Conservation (phyloP, 2,113 vertebrate species). For the Oncorhynchus keta region DNA sequence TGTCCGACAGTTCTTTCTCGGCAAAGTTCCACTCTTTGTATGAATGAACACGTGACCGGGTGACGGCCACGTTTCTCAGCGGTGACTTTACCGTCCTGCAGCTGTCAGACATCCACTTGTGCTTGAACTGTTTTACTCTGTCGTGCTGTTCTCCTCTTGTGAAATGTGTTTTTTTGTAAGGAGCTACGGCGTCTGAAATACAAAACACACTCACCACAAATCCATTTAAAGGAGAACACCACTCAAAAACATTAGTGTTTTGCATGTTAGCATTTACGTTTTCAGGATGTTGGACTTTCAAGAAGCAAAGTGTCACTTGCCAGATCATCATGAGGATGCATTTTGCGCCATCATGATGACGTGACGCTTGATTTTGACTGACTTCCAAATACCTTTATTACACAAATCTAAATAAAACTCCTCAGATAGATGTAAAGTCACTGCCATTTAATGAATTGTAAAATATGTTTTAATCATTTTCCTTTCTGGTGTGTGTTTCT, state of each 20-base stretch:
- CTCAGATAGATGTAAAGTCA: background rate
- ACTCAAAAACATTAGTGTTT: too few relatives aligned
- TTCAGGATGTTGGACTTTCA: too few relatives aligned
- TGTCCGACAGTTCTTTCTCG: background rate
- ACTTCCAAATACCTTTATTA: too few relatives aligned
- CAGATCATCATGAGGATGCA: too few relatives aligned
- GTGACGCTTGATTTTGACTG: background rate
- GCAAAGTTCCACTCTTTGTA: conserved; percentile 13
- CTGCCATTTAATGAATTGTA: background rate
- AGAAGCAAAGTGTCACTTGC: too few relatives aligned
- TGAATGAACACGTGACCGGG: conserved; percentile 9
- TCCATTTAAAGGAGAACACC: background rate
- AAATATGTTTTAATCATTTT: background rate
- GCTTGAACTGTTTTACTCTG: background rate
- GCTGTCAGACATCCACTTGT: background rate
- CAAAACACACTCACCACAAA: background rate
- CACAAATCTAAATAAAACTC: background rate
- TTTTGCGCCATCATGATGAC: too few relatives aligned
- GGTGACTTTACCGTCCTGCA: background rate
- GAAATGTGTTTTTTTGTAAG: background rate
- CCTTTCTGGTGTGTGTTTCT: conserved; percentile 50
- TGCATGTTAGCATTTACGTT: too few relatives aligned
- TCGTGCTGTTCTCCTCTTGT: background rate
- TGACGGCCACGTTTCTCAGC: background rate
- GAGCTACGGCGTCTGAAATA: background rate